Evolutionary conservation across 2,113 vertebrate genomes (phyloP).

Genomic region (Hippocampus abdominalis): DNA sequence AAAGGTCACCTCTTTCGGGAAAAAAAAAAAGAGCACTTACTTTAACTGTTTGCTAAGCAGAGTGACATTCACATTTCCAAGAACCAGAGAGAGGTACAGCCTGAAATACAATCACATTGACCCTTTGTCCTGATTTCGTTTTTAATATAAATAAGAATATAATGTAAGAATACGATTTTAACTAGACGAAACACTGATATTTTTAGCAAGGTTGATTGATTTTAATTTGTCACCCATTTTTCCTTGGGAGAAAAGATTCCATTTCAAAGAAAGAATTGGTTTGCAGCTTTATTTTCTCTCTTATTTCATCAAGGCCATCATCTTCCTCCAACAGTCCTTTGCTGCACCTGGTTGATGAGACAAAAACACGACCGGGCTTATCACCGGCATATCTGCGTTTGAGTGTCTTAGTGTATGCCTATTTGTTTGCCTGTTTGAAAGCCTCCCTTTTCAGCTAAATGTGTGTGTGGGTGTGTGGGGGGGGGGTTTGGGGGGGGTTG

Average conservation of each 20-base stretch:
- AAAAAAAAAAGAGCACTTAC: slow-evolving; percentile 62
- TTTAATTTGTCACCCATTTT: slow-evolving; percentile 81
- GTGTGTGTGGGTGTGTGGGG: background rate
- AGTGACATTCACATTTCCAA: slow-evolving; percentile 91
- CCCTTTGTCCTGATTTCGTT: background rate
- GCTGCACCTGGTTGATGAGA: slow-evolving; percentile 69
- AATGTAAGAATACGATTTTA: background rate
- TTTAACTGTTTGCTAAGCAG: slow-evolving; percentile 92
- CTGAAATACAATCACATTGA: slow-evolving; percentile 60
- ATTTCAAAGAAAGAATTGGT: slow-evolving; percentile 87
- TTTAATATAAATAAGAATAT: background rate
- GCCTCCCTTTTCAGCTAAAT: background rate
- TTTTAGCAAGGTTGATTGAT: background rate
- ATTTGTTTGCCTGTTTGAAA: background rate
- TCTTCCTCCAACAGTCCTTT: slow-evolving; percentile 55
- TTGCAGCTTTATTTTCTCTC: slow-evolving; percentile 78
- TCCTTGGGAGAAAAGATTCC: slow-evolving; percentile 92
- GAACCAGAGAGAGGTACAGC: slow-evolving; percentile 89
- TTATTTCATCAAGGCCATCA: slow-evolving; percentile 70
- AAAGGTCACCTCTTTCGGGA: background rate
- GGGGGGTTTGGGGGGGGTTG: background rate
- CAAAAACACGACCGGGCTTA: background rate
- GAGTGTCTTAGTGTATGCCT: background rate
- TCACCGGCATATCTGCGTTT: background rate
- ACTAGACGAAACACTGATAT: background rate